phyloP scores from a whole-genome alignment of 2,888 invertebrate genomes.

The Eulithis testata region DNA sequence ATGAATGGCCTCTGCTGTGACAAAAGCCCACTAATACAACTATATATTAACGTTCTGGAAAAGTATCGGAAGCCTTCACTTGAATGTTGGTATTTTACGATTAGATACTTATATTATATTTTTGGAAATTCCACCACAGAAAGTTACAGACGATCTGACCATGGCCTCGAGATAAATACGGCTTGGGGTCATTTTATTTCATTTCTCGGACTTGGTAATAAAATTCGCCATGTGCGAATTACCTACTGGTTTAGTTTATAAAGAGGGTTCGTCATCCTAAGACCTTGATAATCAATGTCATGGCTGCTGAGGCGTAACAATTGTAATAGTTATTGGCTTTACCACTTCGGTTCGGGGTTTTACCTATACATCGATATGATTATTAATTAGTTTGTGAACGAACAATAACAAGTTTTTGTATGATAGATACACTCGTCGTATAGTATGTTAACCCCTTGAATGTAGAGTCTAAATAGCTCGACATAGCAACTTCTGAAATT shows the following conservation, averaged over 20 bases:
- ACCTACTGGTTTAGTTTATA: neutral
- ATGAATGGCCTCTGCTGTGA: neutral
- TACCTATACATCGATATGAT: neutral
- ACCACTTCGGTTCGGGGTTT: neutral
- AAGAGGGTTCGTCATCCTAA: neutral
- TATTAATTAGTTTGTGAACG: neutral
- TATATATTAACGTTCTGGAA: no score
- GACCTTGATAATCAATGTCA: constrained; percentile 15
- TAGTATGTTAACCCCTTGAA: no score
- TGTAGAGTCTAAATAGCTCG: no score
- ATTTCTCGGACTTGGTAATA: neutral
- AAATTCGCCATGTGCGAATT: neutral
- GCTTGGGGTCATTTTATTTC: neutral
- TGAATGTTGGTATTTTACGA: no score
- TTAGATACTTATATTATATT: no score
- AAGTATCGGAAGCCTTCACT: no score
- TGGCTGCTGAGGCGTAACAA: neutral
- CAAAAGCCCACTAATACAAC: neutral
- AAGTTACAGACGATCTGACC: no score
- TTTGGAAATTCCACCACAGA: no score
- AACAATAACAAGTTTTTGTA: no score
- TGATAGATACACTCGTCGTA: no score
- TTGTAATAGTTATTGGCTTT: constrained; percentile 8
- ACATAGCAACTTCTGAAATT: no score
- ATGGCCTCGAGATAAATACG: no score